Percentiles rank a stretch among this genome's conserved stretches.
These are phyloP conservation scores for Coptodon rendalli DNA, from an alignment of 2,113 vertebrate species.

Conservation along the genomic window DNA sequence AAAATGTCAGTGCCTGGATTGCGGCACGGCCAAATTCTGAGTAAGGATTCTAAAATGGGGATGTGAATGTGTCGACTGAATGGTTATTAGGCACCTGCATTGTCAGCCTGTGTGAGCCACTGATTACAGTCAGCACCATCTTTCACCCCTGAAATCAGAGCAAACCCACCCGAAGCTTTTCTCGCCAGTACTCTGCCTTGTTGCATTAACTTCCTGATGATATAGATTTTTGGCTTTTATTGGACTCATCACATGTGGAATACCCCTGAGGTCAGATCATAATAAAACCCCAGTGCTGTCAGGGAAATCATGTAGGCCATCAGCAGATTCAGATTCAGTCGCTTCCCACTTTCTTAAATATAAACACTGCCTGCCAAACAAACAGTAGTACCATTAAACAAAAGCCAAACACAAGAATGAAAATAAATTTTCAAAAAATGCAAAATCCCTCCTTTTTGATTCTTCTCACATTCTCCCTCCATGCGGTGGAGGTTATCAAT, in stretches of 20 bases:
- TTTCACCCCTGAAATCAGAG: slow-evolving; percentile 52
- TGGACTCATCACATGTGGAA: background rate
- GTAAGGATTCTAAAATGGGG: slow-evolving; percentile 49
- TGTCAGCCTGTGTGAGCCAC: slow-evolving; percentile 45
- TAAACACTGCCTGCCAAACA: background rate
- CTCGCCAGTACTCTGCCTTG: background rate
- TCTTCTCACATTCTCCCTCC: slow-evolving; percentile 22
- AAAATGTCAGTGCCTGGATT: slow-evolving; percentile 49
- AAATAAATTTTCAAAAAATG: background rate
- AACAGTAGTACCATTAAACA: background rate
- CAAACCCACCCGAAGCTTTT: background rate
- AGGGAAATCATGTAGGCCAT: background rate
- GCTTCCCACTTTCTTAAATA: rapidly evolving
- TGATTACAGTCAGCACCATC: slow-evolving; percentile 56
- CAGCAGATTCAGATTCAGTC: rapidly evolving
- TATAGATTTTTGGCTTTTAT: background rate
- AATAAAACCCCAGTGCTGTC: background rate
- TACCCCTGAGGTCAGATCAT: background rate
- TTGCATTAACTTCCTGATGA: background rate
- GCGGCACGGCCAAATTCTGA: slow-evolving; percentile 12
- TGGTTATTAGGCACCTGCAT: slow-evolving; percentile 73
- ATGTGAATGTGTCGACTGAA: slow-evolving; percentile 28
- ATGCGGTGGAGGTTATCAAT: slow-evolving; percentile 17
- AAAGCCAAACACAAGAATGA: slow-evolving; percentile 2
- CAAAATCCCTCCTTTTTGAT: background rate